Percentiles rank a stretch among this genome's conserved stretches.
These are phyloP conservation scores for Smutsia temminckii DNA, from an alignment of 2,797 vertebrate genomes.

Conservation along the genomic window DNA sequence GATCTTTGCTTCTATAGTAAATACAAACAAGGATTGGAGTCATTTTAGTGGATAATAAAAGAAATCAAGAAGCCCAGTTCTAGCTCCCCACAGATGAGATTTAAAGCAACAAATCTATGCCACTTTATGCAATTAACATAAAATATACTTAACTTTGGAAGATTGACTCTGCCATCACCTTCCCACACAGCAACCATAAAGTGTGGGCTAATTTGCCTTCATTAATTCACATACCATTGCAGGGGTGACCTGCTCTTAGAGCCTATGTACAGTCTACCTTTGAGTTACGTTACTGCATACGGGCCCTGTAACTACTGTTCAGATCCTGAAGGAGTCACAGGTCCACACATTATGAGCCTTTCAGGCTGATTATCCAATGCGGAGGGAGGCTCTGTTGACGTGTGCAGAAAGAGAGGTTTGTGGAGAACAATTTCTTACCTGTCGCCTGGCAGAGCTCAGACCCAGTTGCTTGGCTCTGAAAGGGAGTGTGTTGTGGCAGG, in stretches of 20 bases:
- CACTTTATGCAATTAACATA: slow-evolving; percentile 72
- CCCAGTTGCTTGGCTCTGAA: neutral
- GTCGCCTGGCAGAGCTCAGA: neutral
- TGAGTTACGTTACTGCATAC: neutral
- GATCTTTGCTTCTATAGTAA: slow-evolving; percentile 76
- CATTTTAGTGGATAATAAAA: slow-evolving; percentile 69
- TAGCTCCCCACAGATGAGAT: slow-evolving; percentile 36
- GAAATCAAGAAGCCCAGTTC: slow-evolving; percentile 54
- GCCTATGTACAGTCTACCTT: neutral
- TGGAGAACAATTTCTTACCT: neutral
- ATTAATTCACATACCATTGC: slow-evolving; percentile 43
- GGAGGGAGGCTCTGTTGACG: neutral
- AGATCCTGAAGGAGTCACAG: slow-evolving; percentile 16
- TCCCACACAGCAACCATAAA: slow-evolving; percentile 67
- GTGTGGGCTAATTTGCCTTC: slow-evolving; percentile 54
- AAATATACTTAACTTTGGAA: slow-evolving; percentile 76
- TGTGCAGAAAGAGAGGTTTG: neutral
- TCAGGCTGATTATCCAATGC: neutral
- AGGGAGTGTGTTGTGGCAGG: neutral
- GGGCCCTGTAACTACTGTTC: neutral
- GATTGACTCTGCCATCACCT: slow-evolving; percentile 68
- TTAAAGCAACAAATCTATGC: slow-evolving; percentile 58
- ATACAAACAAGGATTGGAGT: slow-evolving; percentile 70
- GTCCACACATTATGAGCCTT: neutral
- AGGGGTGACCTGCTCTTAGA: slow-evolving; percentile 16